Base-by-base conservation (phyloP, 2,888 invertebrate genomes). In the Andricus curvator region DNA sequence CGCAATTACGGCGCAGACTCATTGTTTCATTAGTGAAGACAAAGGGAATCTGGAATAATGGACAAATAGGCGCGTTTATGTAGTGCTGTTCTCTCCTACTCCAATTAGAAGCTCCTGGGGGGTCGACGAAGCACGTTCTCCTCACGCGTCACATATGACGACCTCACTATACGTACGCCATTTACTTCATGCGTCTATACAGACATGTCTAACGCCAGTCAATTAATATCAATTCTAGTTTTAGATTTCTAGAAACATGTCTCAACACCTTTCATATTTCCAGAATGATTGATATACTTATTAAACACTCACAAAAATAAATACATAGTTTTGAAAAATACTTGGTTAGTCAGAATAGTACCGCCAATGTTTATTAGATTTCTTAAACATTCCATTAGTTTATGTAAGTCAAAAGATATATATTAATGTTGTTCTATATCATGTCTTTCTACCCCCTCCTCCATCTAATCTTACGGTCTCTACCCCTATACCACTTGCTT, bases 31-130 rank as follows among this genome's bases (percentile, higher is more conserved):
- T 92, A 92, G 90, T 84, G 89, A 89, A 90, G 91, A 92, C 92
- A 92, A 92, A 92, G 92, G 85, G 92, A 92, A 92, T 92, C 92
- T 91, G 91, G 88, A 92, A 92, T 92, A 92, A 92, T 92, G 92
- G 90, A 92, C 92, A 92, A 92, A 92, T 91, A 92, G 91, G 88
- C 91, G 91, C 91, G 91, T 92, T 92, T 92, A 91, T 90, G 90
- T 88, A 90, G 89, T 88, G 89, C 89, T 88, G 81, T 83, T 81
- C 84, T 85, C 88, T 88, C 90, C 88, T 88, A 90, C 89, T 91
- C 91, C 91, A 92, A 92, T 92, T 92, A 92, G 90, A 88, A 89
- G 86, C 88, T 90, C 86, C 88, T 88, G 87, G 85, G 86, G 86
- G 83, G 84, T 76, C 84, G 85, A 82, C 85, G 85, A 88, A 85